Evolutionary conservation across 2,113 vertebrate species (phyloP), one percentile per base, ranked within the genome.

Genomic region (Corydoras maculifer): DNA sequence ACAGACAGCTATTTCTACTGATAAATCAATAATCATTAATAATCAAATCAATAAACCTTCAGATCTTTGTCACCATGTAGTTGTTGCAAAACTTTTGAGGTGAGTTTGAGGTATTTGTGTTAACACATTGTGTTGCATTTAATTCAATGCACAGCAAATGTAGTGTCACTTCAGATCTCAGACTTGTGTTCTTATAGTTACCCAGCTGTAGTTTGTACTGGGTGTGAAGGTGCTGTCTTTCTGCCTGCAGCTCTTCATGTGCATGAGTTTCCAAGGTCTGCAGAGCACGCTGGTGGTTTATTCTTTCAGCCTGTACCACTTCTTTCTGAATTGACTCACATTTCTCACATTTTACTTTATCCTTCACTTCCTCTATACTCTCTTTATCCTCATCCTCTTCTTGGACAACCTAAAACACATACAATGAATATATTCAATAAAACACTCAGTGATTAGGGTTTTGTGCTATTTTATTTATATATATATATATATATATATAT

Each of bases 201-300:
- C 95, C 95, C 75, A 93, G 88, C 83, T 93, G 84, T 70, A 91
- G 79, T 31, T 85, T 83, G 84, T 95, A 91, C 83, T 91, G 88
- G 9, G 87, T 92, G 84, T 93, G 91, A 30, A 88, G 85, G 79
- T 87, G 83, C 78, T 91, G 90, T 9, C 88, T 87, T 81, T 94
- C 92, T 18, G 89, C 88, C 71, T 91, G 89, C 50, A 92, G 84
- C 74, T 92, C 91, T 72, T 92, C 90, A 72, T 86, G 89, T 3
- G 91, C 89, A 77, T 87, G 91, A 70, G 91, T 90, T 84, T 94
- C 90, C 79, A 93, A 59, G 9, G 86, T 84, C 82, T 91, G 90
- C 67, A 94, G 85, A 50, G 92, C 86, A 74, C 86, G 79, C 51
- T 78, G 85, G 83, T 92, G 91, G 7, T 80, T 83, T 65, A 93